Percentiles rank a stretch among this genome's conserved stretches.
phyloP scores from a whole-genome alignment of 2,113 vertebrate species.

The Parotia lawesii region DNA sequence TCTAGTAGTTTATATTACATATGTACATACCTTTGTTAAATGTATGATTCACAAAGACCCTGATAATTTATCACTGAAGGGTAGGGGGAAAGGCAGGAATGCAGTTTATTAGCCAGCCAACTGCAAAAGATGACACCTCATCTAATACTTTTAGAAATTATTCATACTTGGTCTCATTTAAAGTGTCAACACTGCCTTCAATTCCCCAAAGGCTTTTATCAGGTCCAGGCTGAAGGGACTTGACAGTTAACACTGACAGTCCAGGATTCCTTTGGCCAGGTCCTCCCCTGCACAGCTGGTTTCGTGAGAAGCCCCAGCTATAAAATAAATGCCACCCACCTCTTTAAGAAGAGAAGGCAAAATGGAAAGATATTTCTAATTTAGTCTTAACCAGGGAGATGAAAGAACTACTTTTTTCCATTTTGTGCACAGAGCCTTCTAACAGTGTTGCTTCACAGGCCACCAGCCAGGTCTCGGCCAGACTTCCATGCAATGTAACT shows the following conservation, averaged over 20 bases:
- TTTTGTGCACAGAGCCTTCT: neutral
- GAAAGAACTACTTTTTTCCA: neutral
- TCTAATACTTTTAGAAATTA: neutral
- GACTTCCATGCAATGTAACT: neutral
- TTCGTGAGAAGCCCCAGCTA: neutral
- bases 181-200: neutral
- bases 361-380: neutral
- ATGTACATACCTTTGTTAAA: neutral
- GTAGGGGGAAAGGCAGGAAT: neutral
- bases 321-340: neutral
- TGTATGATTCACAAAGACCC: neutral
- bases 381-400: neutral
- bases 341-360: neutral
- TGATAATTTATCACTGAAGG: neutral
- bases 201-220: neutral
- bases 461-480: neutral
- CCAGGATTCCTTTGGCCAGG: neutral
- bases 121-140: neutral
- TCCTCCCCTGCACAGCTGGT: neutral
- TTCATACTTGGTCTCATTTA: neutral
- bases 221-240: neutral
- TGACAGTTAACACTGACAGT: neutral
- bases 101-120: neutral
- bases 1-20: neutral
- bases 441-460: neutral